Conservation (phyloP, 2,113 vertebrate species). For the Mixornis gularis region DNA sequence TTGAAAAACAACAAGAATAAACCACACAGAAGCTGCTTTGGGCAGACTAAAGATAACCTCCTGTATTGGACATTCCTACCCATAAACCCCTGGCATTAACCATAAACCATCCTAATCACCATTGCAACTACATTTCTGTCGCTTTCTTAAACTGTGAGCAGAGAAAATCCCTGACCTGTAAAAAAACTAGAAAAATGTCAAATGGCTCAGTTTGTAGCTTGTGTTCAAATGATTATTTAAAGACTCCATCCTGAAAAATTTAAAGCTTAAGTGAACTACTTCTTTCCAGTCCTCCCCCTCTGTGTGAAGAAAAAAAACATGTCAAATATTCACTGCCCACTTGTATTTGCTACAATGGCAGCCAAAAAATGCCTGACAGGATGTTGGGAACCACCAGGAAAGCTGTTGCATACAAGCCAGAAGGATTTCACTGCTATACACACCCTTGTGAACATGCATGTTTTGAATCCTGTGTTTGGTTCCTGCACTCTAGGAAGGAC, state of each 20-base stretch:
- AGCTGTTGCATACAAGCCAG: background rate
- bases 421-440: background rate
- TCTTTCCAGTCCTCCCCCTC: background rate
- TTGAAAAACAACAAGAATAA: slow-evolving; percentile 12
- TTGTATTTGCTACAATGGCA: background rate
- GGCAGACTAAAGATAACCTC: background rate
- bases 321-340: background rate
- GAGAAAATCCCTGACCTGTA: slow-evolving; percentile 27
- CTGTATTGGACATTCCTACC: background rate
- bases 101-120: slow-evolving; percentile 32
- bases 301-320: background rate
- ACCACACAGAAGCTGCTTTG: background rate
- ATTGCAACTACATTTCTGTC: background rate
- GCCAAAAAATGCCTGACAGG: background rate
- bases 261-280: slow-evolving; percentile 12
- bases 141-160: background rate
- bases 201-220: slow-evolving; percentile 13
- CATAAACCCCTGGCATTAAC: background rate
- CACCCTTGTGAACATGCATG: background rate
- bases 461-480: background rate
- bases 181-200: slow-evolving; percentile 5
- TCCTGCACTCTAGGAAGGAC: background rate
- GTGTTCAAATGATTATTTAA: slow-evolving; percentile 51
- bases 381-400: background rate
- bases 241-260: slow-evolving; percentile 28